A percentile compares a stretch with the other conserved stretches of the same genome.
These are phyloP conservation scores for Pelvicachromis taeniatus DNA, from an alignment of 2,113 vertebrate species.

Conservation along the genomic window DNA sequence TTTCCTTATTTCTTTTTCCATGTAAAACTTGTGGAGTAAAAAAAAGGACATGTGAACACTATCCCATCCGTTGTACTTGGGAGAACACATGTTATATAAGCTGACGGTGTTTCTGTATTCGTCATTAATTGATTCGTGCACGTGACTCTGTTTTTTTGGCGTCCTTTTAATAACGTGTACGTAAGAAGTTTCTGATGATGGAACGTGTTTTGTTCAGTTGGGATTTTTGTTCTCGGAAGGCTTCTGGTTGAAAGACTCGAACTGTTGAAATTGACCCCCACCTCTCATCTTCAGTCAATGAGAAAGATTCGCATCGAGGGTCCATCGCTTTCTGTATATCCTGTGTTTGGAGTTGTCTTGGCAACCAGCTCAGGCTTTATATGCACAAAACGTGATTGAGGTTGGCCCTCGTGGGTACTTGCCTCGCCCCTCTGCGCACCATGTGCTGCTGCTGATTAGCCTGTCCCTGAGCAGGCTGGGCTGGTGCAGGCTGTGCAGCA, in stretches of 20 bases:
- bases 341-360: constrained; percentile 70
- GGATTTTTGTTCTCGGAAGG: not conserved
- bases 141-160: not conserved
- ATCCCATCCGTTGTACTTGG: not conserved
- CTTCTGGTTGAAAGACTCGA: not conserved
- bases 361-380: constrained; percentile 65
- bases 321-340: constrained; percentile 69
- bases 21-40: not conserved
- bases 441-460: constrained; percentile 78
- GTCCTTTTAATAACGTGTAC: not conserved
- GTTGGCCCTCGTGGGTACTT: constrained; percentile 52
- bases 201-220: not conserved
- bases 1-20: not conserved
- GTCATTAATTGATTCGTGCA: constrained; percentile 28
- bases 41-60: not conserved
- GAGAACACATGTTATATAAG: constrained; percentile 12
- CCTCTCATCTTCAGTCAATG: constrained; percentile 53
- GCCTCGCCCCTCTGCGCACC: constrained; percentile 61
- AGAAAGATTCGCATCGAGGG: constrained; percentile 52
- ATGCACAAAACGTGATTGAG: constrained; percentile 28
- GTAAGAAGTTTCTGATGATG: not conserved
- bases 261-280: not conserved
- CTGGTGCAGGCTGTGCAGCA: constrained; percentile 66
- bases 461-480: constrained; percentile 40
- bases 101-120: constrained; percentile 4